phyloP scores from a whole-genome alignment of 1,140 invertebrate genomes.

The Sycobia sp. region DNA sequence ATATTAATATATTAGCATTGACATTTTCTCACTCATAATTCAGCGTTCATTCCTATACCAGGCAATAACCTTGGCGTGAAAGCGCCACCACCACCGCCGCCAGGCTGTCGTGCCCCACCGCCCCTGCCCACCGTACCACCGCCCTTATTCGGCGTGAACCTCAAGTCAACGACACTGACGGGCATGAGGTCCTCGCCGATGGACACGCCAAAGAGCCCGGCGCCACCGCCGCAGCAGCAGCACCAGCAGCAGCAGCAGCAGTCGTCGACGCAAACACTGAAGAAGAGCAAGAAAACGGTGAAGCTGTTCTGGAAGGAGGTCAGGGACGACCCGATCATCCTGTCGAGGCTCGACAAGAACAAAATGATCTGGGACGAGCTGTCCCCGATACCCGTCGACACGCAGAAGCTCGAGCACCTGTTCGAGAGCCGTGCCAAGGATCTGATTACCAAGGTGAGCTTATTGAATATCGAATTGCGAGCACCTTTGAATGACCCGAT shows the following conservation, averaged over 20 bases:
- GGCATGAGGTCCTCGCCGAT: conserved; percentile 30
- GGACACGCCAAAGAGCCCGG: conserved; percentile 39
- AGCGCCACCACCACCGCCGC: conserved; percentile 57
- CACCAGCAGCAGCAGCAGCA: conserved; percentile 39
- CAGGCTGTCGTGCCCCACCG: conserved; percentile 49
- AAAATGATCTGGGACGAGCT: conserved; percentile 96
- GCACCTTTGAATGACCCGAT: too few species aligned
- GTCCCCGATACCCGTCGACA: conserved; percentile 82
- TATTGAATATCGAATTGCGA: conserved; percentile 9
- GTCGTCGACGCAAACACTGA: conserved; percentile 57
- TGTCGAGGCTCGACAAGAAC: conserved; percentile 66
- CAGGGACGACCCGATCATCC: conserved; percentile 79
- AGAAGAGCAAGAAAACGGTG: conserved; percentile 97
- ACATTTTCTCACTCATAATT: too few species aligned
- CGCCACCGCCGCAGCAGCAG: conserved; percentile 35
- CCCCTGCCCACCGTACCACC: conserved; percentile 59
- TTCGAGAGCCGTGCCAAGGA: conserved; percentile 98
- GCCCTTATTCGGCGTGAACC: conserved; percentile 54
- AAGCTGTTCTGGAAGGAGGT: conserved; percentile 99
- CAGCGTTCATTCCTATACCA: too few species aligned
- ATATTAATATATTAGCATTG: too few species aligned
- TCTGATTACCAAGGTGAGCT: conserved; percentile 84
- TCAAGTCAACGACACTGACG: conserved; percentile 45
- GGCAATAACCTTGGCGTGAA: too few species aligned
- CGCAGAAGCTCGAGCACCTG: conserved; percentile 91